Evolutionary conservation across 2,888 invertebrate species (phyloP), one percentile per base, ranked within the genome.

Genomic region (Polymixis lichenea): DNA sequence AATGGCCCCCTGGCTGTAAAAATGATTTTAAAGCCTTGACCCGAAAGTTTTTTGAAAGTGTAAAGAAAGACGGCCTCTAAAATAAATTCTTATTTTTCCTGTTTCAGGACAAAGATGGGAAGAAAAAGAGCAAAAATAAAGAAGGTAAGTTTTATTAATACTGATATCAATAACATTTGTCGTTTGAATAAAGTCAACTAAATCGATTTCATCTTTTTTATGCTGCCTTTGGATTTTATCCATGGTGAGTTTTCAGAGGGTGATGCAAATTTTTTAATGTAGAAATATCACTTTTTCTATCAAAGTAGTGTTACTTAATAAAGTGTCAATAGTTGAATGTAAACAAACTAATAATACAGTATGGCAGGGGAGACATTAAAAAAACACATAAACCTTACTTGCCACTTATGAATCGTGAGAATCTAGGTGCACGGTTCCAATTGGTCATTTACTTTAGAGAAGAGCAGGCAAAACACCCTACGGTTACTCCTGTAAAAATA

Each of bases 111-210:
- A 98, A 98, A 95, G 98, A 98, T 91, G 97, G 97, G 80, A 98
- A 98, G 95, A 98, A 98, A 97, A 98, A 98, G 95, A 98, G 98
- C 91, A 97, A 98, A 94, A 98, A 98, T 93, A 98, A 98, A 97
- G 98, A 99, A 98, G 98, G 98, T 98, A 97, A 97, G 97, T 95
- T 77, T 67, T 64, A 80, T 83, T 19, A 72, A 66, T 51, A 55
- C 58, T 70, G 32, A 58, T 55, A 58, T 55, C 0, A 43, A n/a
- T 73, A 17, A 49, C 49, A 15, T 58, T 8, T 32, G 25, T 11
- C 4, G 43, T 58, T 69, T 3, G 75, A 78, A 78, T 72, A 58
- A 46, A 82, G 69, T 65, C 64, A 75, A 84, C 84, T 84, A 81
- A 81, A 83, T 80, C 88, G 72, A 88, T 89, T 86, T 79, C 64